Evolutionary conservation across 1,140 invertebrate genomes (phyloP), one percentile per base, ranked within the genome.

Genomic region (Heliconius melpomene): DNA sequence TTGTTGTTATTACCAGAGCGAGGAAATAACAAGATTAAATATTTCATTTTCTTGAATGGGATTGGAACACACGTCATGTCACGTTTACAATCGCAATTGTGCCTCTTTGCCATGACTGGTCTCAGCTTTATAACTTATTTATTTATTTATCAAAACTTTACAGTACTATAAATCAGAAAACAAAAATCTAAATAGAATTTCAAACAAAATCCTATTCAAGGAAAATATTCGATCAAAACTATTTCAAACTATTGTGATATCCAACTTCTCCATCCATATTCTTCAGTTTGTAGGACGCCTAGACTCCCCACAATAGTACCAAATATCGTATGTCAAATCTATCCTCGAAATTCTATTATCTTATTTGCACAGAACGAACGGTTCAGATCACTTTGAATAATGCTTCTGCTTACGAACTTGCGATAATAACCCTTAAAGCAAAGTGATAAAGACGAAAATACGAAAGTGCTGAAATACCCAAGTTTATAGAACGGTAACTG

Each of bases 261-360:
- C 46, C 20, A 38, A 72, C 40, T 52, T 57, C 74, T 80, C 32
- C 57, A 80, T 76, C 38, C n/a, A 76, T 76, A 75, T 75, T 76
- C 70, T 76, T 80, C 74, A 73, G 54, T 77, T 38, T 80, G 74
- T 50, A 78, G 73, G 79, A 75, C 29, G 72, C 76, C 50, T 80
- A 74, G 32, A n/a, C 20, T 23, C 29, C 73, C 32, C 46, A 78
- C 76, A 81, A 78, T 81, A 75, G 40, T 16, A 78, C 52, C 79
- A 80, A 87, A 84, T 85, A 84, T 87, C 80, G 83, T 80, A 82
- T 82, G 80, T 81, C 80, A 79, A 80, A 87, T 83, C 82, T 82
- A 86, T 82, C 82, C 80, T 77, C 81, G 82, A 85, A 83, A 85
- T 89, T 88, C 84, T 86, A 88, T 88, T 89, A 89, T 90, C 88